Evolutionary conservation across 1,140 invertebrate species (phyloP).

Genomic region (Diorhabda carinulata): DNA sequence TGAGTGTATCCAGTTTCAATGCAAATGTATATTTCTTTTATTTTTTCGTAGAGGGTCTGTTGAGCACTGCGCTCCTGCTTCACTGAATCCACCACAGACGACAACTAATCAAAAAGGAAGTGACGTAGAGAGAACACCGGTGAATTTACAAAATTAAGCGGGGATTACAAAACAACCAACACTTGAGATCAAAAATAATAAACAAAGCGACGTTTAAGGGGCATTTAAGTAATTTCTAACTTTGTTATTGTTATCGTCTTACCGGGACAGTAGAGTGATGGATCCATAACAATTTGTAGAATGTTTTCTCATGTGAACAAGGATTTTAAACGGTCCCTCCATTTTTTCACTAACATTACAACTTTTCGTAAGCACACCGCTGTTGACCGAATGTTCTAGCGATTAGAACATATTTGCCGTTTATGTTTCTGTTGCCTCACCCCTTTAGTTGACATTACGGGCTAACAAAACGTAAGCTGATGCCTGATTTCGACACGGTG

Average conservation of each 20-base stretch:
- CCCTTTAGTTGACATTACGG: constrained; percentile 11
- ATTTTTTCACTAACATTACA: constrained; percentile 16
- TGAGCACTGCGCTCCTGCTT: neutral
- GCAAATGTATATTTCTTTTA: neutral
- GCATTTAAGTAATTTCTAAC: neutral
- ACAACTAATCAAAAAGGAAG: neutral
- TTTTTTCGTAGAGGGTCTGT: neutral
- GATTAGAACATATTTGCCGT: constrained; percentile 11
- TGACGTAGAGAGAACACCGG: neutral
- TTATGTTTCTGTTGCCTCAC: constrained; percentile 6
- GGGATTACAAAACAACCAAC: neutral
- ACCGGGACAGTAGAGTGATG: constrained; percentile 15
- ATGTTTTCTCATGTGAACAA: constrained; percentile 5
- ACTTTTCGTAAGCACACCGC: neutral
- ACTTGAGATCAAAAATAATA: neutral
- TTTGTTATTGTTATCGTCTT: constrained; percentile 10
- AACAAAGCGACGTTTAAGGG: neutral
- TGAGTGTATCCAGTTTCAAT: neutral
- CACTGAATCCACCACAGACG: neutral
- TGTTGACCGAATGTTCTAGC: neutral
- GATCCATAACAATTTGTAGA: constrained; percentile 5
- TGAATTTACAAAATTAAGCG: neutral
- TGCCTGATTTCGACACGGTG: neutral
- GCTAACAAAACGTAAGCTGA: constrained; percentile 15
- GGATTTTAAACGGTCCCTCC: constrained; percentile 1